Evolutionary conservation across 2,797 vertebrate genomes (phyloP), one percentile per base, ranked within the genome.

Genomic region (Xenentodon cancila): DNA sequence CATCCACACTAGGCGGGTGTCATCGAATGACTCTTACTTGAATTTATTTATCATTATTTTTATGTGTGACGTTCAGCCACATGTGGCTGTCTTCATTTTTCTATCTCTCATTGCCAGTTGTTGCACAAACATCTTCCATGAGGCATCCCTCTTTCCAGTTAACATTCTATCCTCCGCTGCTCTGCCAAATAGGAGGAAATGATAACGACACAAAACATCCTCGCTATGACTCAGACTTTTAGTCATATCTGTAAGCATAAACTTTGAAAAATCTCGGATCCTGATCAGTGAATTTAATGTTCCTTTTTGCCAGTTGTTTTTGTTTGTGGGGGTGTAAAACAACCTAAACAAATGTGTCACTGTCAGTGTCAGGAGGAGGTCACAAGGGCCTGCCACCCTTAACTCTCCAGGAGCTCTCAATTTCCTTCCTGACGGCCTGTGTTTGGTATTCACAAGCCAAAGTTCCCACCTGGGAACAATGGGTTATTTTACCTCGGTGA

Each of bases 61-160:
- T 87, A 84, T 73, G 18, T 92, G 90, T 84, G 54, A 81, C 73
- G 74, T 69, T 89, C 75, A 84, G 87, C 79, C 87, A 60, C 89
- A 91, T 81, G 73, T 92, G 86, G 81, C 82, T 89, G 79, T 75
- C 82, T 92, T 70, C 62, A 22, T 86, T 87, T 87, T 82, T 80
- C 76, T 82, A 79, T 76, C 77, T 92, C 88, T 92, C 82, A 81
- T 79, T 85, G 81, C 82, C 90, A 92, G 65, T 88, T 89, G 86
- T 93, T 92, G 75, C 79, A 79, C 77, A 93, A 91, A 68, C 60
- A 72, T 83, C 85, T 88, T 92, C 92, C 73, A 73, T 83, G 79
- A 92, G 88, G 88, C 87, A 80, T 81, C 86, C 87, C 80, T 77
- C 77, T 76, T 72, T 94, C 90, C 89, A 81, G 83, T 84, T 88